A percentile compares a stretch with the other conserved stretches of the same genome.
These are phyloP conservation scores for Aphelenchoides fujianensis DNA, from an alignment of 1,140 invertebrate genomes.

Conservation along the genomic window DNA sequence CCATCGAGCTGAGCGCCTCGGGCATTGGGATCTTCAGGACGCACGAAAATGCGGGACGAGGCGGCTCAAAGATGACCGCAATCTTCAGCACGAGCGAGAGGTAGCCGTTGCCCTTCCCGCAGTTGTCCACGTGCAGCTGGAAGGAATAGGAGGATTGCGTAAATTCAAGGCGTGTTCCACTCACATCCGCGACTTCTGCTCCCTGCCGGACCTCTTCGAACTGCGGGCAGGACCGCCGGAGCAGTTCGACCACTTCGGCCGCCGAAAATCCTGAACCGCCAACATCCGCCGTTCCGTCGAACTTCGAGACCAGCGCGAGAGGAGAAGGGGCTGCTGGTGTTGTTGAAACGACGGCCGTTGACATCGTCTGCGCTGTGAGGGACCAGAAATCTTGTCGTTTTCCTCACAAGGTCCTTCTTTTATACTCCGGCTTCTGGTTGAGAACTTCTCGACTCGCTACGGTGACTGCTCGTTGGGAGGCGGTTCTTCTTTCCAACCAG, in stretches of 20 bases:
- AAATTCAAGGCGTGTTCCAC: not conserved
- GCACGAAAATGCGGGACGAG: not conserved
- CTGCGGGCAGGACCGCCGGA: not conserved
- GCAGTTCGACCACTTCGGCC: not conserved
- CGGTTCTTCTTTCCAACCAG: too few species aligned
- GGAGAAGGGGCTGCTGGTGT: too few species aligned
- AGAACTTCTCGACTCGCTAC: too few species aligned
- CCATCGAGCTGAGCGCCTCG: not conserved
- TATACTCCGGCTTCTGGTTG: too few species aligned
- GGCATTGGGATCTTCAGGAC: slow-evolving; percentile 10
- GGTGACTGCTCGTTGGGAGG: too few species aligned
- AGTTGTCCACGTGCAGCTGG: not conserved
- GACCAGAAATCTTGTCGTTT: too few species aligned
- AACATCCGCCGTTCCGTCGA: not conserved
- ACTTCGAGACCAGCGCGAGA: not conserved
- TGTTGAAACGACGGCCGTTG: not conserved
- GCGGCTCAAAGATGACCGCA: not conserved
- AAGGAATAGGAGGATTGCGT: too few species aligned
- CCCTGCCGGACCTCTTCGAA: not conserved
- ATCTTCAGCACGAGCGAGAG: not conserved
- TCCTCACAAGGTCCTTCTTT: too few species aligned
- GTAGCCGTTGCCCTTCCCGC: slow-evolving; percentile 3
- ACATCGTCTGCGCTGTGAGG: too few species aligned
- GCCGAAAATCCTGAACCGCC: not conserved
- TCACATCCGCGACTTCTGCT: not conserved